These are phyloP conservation scores for Brachyptera risi DNA, from an alignment of 2,888 invertebrate genomes.

Conservation along the genomic window DNA sequence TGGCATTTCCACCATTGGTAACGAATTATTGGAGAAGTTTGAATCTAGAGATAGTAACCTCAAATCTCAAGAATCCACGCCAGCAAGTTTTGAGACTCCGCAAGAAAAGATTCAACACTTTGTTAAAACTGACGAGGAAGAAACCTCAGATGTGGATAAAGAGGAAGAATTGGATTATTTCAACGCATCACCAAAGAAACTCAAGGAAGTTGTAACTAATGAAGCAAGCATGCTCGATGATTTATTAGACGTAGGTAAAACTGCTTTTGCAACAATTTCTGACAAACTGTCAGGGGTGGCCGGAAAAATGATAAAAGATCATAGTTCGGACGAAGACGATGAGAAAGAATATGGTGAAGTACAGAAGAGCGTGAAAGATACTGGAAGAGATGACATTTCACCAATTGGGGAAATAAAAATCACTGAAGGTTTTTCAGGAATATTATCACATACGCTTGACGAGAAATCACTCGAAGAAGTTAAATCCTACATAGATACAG, in stretches of 20 bases:
- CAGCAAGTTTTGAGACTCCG: background rate
- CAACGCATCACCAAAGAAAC: slow-evolving; percentile 26
- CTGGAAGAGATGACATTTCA: no score
- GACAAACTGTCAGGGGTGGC: slow-evolving; percentile 8
- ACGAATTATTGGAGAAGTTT: background rate
- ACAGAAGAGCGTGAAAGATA: no score
- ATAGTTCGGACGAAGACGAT: background rate
- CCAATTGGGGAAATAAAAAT: no score
- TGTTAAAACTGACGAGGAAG: slow-evolving; percentile 27
- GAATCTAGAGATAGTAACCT: background rate
- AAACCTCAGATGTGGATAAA: slow-evolving; percentile 18
- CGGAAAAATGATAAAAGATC: background rate
- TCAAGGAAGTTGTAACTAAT: slow-evolving; percentile 24
- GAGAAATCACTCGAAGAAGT: slow-evolving; percentile 12
- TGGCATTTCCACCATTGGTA: background rate
- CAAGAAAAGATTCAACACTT: background rate
- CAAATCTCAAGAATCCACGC: background rate
- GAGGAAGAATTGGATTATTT: slow-evolving; percentile 12
- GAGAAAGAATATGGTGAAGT: background rate
- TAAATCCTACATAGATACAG: slow-evolving; percentile 7
- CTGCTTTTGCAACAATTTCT: background rate
- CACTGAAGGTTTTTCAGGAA: background rate
- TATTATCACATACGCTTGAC: background rate
- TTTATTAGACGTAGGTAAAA: background rate
- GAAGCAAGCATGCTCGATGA: slow-evolving; percentile 29